Conservation (phyloP, 2,888 invertebrate genomes). For the Ctena decussata region DNA sequence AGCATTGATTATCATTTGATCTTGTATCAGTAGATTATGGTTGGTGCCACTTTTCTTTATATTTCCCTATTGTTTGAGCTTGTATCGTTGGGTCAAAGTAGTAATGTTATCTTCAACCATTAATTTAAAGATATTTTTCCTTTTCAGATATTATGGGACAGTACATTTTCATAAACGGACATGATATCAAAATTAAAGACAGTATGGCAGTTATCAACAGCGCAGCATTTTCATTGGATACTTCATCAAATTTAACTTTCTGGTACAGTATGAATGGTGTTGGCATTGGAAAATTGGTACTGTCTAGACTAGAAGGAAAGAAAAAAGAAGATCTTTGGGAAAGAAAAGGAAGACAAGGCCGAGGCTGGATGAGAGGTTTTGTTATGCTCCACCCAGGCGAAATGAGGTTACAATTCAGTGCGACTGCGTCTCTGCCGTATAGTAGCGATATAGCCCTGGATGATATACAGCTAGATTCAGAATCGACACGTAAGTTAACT, state of each 20-base stretch:
- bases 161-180: conserved; percentile 44
- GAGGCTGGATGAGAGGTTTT: conserved; percentile 15
- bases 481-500: conserved; percentile 21
- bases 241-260: conserved; percentile 33
- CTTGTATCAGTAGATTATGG: too few relatives aligned
- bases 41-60: too few relatives aligned
- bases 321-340: conserved; percentile 33
- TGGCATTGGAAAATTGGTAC: conserved; percentile 42
- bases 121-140: too few relatives aligned
- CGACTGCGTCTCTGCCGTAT: conserved; percentile 29
- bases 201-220: conserved; percentile 33
- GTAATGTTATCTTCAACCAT: too few relatives aligned
- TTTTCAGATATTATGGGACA: conserved; percentile 46
- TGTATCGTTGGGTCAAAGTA: too few relatives aligned
- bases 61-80: too few relatives aligned
- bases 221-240: conserved; percentile 13
- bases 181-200: not conserved
- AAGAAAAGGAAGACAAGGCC: conserved; percentile 31
- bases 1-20: too few relatives aligned
- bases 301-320: not conserved
- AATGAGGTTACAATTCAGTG: conserved; percentile 25
- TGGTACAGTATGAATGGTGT: conserved; percentile 65
- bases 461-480: conserved; percentile 36
- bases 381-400: conserved; percentile 32
- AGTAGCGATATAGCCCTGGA: conserved; percentile 55